Conservation (phyloP, 2,113 vertebrate genomes). For the Tylochromis polylepis region DNA sequence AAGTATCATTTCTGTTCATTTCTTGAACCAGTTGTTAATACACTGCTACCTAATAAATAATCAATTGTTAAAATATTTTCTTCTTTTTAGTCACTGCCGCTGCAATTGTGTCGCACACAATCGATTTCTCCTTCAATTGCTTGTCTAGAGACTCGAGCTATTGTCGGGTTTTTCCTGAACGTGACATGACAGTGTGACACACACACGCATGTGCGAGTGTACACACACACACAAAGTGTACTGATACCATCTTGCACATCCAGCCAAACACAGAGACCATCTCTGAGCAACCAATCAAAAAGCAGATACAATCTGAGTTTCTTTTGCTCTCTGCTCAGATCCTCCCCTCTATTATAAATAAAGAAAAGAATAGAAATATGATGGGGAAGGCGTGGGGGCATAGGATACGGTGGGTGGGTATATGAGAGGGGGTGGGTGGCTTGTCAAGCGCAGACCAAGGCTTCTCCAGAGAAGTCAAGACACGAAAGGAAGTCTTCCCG, state of each 20-base stretch:
- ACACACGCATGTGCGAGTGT: not conserved
- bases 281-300: constrained; percentile 66
- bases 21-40: not conserved
- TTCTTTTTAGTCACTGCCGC: not conserved
- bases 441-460: constrained; percentile 51
- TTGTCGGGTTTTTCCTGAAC: constrained; percentile 42
- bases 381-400: constrained; percentile 10
- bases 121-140: constrained; percentile 20
- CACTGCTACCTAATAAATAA: not conserved
- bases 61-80: not conserved
- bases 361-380: constrained; percentile 66
- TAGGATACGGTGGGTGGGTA: not conserved
- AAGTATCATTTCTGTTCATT: not conserved
- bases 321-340: constrained; percentile 47
- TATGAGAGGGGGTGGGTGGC: not conserved
- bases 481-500: constrained; percentile 55
- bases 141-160: constrained; percentile 33
- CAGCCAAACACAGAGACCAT: constrained; percentile 58
- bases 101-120: not conserved
- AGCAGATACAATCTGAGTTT: constrained; percentile 65
- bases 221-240: not conserved
- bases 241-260: constrained; percentile 57
- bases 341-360: constrained; percentile 59
- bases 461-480: constrained; percentile 55
- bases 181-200: constrained; percentile 34